These are phyloP conservation scores for Ailurus styani DNA, from an alignment of 2,113 vertebrate genomes.

Conservation along the genomic window DNA sequence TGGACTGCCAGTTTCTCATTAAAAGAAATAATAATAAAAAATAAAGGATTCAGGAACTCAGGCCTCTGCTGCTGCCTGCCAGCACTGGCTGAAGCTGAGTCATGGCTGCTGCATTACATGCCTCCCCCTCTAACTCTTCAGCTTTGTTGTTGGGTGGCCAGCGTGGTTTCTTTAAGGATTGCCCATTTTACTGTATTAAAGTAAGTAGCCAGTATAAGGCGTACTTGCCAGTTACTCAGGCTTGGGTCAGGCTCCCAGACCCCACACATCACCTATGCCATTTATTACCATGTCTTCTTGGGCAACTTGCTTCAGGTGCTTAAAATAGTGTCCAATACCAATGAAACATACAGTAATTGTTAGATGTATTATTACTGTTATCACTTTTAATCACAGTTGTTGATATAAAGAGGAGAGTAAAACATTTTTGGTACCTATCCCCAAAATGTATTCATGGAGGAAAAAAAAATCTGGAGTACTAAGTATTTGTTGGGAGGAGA, in stretches of 20 bases:
- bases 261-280: not conserved
- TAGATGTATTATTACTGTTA: not conserved
- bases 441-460: not conserved
- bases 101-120: not conserved
- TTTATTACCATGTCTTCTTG: not conserved
- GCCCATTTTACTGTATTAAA: not conserved
- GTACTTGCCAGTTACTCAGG: not conserved
- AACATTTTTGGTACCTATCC: not conserved
- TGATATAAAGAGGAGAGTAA: not conserved
- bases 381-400: not conserved
- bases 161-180: not conserved
- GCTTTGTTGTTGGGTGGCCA: not conserved
- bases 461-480: not conserved
- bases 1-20: not conserved
- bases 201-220: not conserved
- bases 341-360: not conserved
- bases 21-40: not conserved
- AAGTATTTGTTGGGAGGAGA: not conserved
- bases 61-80: not conserved
- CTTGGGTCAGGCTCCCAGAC: not conserved
- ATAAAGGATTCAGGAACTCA: not conserved
- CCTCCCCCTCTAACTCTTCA: not conserved
- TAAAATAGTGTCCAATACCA: not conserved
- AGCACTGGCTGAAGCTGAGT: not conserved
- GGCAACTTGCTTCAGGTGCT: not conserved